These are phyloP conservation scores for Delphinus delphis DNA, from an alignment of 2,113 vertebrate species.

Conservation along the genomic window DNA sequence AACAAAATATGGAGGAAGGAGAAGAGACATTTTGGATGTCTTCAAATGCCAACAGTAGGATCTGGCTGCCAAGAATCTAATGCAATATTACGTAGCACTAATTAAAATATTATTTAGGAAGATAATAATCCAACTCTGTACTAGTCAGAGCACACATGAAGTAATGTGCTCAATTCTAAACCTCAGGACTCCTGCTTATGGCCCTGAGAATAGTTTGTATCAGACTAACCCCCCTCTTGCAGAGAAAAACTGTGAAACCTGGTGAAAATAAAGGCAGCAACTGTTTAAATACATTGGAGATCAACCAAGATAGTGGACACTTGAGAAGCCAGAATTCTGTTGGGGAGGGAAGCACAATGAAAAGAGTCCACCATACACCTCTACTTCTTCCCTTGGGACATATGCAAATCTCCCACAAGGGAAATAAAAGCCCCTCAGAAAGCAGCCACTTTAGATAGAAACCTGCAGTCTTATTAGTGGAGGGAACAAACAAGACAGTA, in stretches of 20 bases:
- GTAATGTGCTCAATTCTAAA: slow-evolving; percentile 12
- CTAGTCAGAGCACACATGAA: background rate
- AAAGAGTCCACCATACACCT: background rate
- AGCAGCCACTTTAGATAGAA: background rate
- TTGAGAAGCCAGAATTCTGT: background rate
- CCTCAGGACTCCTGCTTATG: background rate
- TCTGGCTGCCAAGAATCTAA: slow-evolving; percentile 49
- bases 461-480: background rate
- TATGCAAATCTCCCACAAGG: background rate
- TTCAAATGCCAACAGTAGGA: background rate
- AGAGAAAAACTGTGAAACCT: slow-evolving; percentile 16
- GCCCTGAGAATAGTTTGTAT: background rate
- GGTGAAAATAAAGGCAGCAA: slow-evolving; percentile 23
- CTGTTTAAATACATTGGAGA: background rate
- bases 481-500: background rate
- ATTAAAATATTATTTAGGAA: slow-evolving; percentile 62
- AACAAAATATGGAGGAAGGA: background rate
- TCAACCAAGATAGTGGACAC: background rate
- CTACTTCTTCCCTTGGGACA: background rate
- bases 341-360: background rate
- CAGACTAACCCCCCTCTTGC: background rate
- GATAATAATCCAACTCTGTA: background rate
- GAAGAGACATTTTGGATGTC: background rate
- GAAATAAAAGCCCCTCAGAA: background rate
- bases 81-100: slow-evolving; percentile 55